Evolutionary conservation across 1,140 invertebrate genomes (phyloP).

Genomic region (Pachypsylla venusta): DNA sequence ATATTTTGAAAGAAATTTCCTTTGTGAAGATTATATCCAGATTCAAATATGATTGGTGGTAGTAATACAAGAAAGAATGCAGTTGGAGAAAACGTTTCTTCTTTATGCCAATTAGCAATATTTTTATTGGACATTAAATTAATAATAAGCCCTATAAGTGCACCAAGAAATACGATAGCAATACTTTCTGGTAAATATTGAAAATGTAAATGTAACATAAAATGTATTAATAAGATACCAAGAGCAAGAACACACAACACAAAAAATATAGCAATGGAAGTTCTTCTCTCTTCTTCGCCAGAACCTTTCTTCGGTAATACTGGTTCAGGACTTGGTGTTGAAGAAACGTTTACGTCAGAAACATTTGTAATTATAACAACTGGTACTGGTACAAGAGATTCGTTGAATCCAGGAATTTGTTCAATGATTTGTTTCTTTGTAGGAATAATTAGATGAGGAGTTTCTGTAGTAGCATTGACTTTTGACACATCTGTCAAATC

Average conservation of each 20-base stretch:
- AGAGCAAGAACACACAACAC: slow-evolving; percentile 81
- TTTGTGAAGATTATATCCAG: slow-evolving; percentile 96
- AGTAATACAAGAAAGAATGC: slow-evolving; percentile 91
- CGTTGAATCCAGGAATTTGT: too few relatives aligned
- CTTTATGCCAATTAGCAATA: slow-evolving; percentile 85
- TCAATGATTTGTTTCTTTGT: too few relatives aligned
- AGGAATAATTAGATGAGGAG: too few relatives aligned
- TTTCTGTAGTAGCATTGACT: too few relatives aligned
- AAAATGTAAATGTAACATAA: slow-evolving; percentile 88
- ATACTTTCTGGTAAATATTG: slow-evolving; percentile 94
- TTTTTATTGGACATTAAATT: slow-evolving; percentile 81
- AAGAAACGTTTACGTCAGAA: slow-evolving; percentile 26
- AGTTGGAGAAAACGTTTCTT: slow-evolving; percentile 93
- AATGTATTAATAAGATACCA: slow-evolving; percentile 85
- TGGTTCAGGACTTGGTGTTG: slow-evolving; percentile 36
- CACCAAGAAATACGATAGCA: slow-evolving; percentile 90
- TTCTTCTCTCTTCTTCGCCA: slow-evolving; percentile 88
- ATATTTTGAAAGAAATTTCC: slow-evolving; percentile 99
- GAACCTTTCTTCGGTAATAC: slow-evolving; percentile 70
- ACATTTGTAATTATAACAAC: too few relatives aligned
- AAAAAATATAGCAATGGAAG: slow-evolving; percentile 93
- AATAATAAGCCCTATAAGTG: slow-evolving; percentile 76
- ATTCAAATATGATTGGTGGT: slow-evolving; percentile 99
- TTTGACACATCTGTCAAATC: too few relatives aligned
- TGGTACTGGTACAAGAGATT: too few relatives aligned